Conservation (phyloP, 1,140 invertebrate genomes). For the Hypsibius dujardini region DNA sequence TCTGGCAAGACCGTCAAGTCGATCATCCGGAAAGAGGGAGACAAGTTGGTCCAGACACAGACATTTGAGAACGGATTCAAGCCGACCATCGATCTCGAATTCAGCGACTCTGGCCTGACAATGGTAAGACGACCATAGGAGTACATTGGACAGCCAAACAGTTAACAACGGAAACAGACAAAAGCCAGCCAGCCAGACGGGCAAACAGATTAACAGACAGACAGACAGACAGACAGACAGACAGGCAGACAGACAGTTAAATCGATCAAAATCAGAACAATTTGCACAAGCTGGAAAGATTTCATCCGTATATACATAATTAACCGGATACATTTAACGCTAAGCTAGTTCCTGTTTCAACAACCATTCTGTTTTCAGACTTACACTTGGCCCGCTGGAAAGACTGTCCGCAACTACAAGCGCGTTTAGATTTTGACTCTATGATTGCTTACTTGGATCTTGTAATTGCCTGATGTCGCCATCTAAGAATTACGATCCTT, state of each 20-base stretch:
- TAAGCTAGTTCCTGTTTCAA: no score
- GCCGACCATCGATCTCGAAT: background rate
- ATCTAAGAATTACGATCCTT: no score
- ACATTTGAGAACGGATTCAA: constrained; percentile 8
- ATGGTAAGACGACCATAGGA: background rate
- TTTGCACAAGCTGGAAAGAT: no score
- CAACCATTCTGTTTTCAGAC: background rate
- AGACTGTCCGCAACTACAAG: constrained; percentile 4
- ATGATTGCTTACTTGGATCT: background rate
- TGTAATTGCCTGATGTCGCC: no score
- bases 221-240: no score
- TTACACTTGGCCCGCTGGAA: background rate
- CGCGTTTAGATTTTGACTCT: constrained; percentile 6
- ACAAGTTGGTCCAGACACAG: constrained; percentile 8
- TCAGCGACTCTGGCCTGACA: background rate
- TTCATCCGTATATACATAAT: no score
- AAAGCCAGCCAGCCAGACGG: no score
- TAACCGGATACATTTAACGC: no score
- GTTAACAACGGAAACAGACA: background rate
- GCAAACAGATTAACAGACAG: no score
- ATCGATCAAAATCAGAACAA: no score
- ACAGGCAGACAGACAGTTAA: no score
- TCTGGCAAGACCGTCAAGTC: constrained; percentile 10
- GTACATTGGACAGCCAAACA: background rate
- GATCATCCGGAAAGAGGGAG: background rate